phyloP scores from a whole-genome alignment of 2,113 vertebrate genomes.

The Notiomystis cincta region DNA sequence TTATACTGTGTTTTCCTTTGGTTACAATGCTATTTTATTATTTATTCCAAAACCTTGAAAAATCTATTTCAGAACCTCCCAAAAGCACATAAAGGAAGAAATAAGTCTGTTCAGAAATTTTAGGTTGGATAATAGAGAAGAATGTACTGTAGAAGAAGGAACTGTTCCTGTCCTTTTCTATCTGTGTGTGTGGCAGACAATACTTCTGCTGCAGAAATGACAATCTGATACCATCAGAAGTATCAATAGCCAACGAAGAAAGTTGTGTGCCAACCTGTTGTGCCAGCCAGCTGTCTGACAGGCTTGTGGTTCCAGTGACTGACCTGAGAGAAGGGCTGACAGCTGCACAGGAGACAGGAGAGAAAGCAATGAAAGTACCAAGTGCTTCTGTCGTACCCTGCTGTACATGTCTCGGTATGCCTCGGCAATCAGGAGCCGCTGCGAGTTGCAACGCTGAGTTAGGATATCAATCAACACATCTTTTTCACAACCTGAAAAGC shows the following conservation, averaged over 20 bases:
- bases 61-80: not conserved
- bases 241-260: rapidly evolving
- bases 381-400: slow-evolving; percentile 51
- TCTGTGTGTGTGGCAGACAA: rapidly evolving
- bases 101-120: not conserved
- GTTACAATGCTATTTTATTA: not conserved
- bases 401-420: slow-evolving; percentile 67
- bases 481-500: slow-evolving; percentile 74
- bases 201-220: not conserved
- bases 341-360: not conserved
- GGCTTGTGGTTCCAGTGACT: not conserved
- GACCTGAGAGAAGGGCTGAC: not conserved
- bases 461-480: slow-evolving; percentile 75
- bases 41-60: not conserved
- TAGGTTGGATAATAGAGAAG: not conserved
- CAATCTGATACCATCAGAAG: not conserved
- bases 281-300: not conserved
- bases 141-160: not conserved
- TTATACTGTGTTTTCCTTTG: not conserved
- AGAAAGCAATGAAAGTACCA: not conserved
- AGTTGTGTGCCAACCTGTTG: not conserved
- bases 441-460: slow-evolving; percentile 73
- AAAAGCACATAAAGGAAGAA: not conserved
- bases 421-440: slow-evolving; percentile 70
- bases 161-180: not conserved